Base-by-base conservation (phyloP, 2,797 vertebrate genomes). In the Apogon hyalosoma region DNA sequence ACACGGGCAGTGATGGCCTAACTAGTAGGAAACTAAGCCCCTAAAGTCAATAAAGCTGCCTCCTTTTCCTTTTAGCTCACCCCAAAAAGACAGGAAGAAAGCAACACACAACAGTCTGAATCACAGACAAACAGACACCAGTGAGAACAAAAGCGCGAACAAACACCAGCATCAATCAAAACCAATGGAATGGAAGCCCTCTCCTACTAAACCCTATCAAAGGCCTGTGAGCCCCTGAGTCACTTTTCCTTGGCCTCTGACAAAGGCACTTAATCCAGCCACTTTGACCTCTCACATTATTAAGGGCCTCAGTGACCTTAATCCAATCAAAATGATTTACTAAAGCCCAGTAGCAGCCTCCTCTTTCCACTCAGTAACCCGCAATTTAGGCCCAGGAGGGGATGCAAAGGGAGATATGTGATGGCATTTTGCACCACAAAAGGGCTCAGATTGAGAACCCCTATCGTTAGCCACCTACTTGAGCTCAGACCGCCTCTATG, bases 321-420 rank as follows among this genome's bases (percentile, higher is more conserved):
- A 98, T 98, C 96, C 96, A 98, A 97, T 98, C 96, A 96, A 95
- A 96, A 96, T 97, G 95, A 98, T 97, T 96, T 96, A 94, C 92
- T 95, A 87, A 94, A 96, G 94, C 86, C 46, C 80, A 90, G 89
- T 92, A 88, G 94, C 92, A 61, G 66, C 90, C 91, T 93, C 92
- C 87, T 89, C 91, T 92, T 90, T 85, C 88, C 87, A 86, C 86
- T 90, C 73, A 75, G 74, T 82, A 79, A 76, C 85, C 83, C 86
- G 83, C 87, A 91, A 93, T 92, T 90, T 92, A 92, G 91, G 57
- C 77, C 65, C 79, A 63, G 82, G 83, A 83, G 69, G 77, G 72
- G 69, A 73, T 74, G 85, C 84, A 92, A 86, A 87, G 84, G 92
- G 91, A 93, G 91, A 81, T 85, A 84, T 78, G 91, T 88, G 87